phyloP scores from a whole-genome alignment of 1,140 invertebrate species.

The Acromyrmex heyeri region DNA sequence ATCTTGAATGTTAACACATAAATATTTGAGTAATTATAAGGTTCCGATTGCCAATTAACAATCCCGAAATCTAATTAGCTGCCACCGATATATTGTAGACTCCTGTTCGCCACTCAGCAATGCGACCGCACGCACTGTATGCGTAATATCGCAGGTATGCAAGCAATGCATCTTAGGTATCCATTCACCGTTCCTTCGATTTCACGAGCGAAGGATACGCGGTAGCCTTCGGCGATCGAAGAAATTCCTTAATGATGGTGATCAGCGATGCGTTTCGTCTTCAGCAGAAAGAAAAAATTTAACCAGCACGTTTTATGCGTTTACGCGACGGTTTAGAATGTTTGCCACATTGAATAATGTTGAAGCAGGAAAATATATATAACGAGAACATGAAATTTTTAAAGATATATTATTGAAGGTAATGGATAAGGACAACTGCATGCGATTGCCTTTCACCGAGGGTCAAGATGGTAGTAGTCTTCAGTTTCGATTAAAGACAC shows the following conservation, averaged over 20 bases:
- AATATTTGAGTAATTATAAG: not conserved
- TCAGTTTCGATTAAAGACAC: not conserved
- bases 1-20: not conserved
- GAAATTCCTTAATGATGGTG: conserved; percentile 35
- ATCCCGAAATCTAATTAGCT: not conserved
- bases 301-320: not conserved
- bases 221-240: conserved; percentile 24
- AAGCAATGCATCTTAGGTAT: conserved; percentile 69
- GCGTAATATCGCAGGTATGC: conserved; percentile 61
- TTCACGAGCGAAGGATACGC: conserved; percentile 53
- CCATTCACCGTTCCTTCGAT: conserved; percentile 73
- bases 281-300: not conserved
- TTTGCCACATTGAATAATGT: not conserved
- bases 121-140: conserved; percentile 61
- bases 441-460: not conserved
- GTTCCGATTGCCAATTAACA: not conserved
- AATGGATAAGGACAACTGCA: not conserved
- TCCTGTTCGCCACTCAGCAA: conserved; percentile 47
- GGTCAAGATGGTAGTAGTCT: not conserved
- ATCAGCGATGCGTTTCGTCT: conserved; percentile 50
- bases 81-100: not conserved
- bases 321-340: not conserved
- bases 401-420: not conserved
- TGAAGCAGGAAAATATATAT: not conserved
- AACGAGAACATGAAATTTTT: not conserved